Percentiles rank a stretch among this genome's conserved stretches.
phyloP scores from a whole-genome alignment of 2,797 vertebrate species.

The Micrastur ruficollis region DNA sequence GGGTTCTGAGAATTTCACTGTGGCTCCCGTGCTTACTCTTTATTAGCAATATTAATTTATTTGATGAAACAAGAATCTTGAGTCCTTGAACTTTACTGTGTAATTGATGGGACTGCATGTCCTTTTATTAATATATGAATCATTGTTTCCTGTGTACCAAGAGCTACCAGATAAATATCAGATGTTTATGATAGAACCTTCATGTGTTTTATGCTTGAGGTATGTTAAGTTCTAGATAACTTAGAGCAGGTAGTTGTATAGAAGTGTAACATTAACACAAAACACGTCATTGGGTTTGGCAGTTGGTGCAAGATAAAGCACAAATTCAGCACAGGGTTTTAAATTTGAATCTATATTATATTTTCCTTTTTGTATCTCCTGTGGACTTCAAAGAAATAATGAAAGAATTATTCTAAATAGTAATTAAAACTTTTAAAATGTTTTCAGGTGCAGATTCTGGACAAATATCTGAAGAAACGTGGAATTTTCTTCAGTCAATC shows the following conservation, averaged over 20 bases:
- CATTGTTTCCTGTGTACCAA: neutral
- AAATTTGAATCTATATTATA: neutral
- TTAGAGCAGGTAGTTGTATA: neutral
- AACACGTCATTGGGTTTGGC: neutral
- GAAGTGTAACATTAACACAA: neutral
- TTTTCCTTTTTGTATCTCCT: neutral
- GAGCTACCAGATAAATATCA: neutral
- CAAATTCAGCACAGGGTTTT: neutral
- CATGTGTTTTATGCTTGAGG: neutral
- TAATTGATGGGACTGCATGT: neutral
- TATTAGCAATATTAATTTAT: neutral
- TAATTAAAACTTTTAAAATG: neutral
- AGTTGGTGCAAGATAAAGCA: neutral
- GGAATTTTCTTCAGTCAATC: slow-evolving; percentile 95
- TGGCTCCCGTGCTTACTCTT: neutral
- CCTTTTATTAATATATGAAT: neutral
- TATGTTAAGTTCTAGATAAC: neutral
- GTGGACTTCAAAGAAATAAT: neutral
- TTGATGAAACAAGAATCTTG: neutral
- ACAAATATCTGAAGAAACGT: slow-evolving; percentile 98
- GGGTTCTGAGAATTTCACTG: neutral
- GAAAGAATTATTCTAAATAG: neutral
- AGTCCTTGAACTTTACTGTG: neutral
- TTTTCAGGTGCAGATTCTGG: slow-evolving; percentile 94
- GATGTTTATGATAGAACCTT: neutral